phyloP scores from a whole-genome alignment of 2,113 vertebrate species.

The Labeo rohita region DNA sequence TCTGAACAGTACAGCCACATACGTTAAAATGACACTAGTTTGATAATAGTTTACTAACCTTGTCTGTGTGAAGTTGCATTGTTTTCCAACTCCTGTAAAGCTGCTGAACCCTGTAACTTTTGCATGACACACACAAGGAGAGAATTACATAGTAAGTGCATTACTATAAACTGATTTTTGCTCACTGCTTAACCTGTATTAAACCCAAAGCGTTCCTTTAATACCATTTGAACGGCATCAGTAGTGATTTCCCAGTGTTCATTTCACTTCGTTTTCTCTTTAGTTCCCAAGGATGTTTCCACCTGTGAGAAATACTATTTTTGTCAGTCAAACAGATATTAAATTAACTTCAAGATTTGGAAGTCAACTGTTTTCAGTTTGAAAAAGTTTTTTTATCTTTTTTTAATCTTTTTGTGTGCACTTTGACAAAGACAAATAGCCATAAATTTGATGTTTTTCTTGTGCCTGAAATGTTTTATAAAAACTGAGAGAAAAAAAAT shows the following conservation, averaged over 20 bases:
- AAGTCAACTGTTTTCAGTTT: neutral
- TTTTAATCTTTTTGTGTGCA: neutral
- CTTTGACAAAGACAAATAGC: neutral
- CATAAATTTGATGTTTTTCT: neutral
- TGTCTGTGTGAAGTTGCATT: neutral
- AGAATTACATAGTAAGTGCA: neutral
- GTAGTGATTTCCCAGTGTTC: neutral
- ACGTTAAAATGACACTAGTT: neutral
- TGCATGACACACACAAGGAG: neutral
- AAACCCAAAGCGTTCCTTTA: neutral
- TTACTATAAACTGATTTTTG: slow-evolving; percentile 9
- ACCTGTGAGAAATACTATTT: neutral
- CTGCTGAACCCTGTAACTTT: neutral
- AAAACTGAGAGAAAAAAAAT: neutral
- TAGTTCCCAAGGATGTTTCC: neutral
- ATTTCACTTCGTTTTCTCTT: neutral
- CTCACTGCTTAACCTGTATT: neutral
- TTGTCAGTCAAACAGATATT: neutral
- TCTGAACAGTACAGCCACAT: neutral
- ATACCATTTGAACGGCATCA: neutral
- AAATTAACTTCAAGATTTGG: neutral
- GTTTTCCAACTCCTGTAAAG: neutral
- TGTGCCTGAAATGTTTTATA: slow-evolving; percentile 27
- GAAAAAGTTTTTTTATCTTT: too few species aligned
- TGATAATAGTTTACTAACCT: neutral